These are phyloP conservation scores for Lypha dubia DNA, from an alignment of 2,888 invertebrate genomes.

Conservation along the genomic window DNA sequence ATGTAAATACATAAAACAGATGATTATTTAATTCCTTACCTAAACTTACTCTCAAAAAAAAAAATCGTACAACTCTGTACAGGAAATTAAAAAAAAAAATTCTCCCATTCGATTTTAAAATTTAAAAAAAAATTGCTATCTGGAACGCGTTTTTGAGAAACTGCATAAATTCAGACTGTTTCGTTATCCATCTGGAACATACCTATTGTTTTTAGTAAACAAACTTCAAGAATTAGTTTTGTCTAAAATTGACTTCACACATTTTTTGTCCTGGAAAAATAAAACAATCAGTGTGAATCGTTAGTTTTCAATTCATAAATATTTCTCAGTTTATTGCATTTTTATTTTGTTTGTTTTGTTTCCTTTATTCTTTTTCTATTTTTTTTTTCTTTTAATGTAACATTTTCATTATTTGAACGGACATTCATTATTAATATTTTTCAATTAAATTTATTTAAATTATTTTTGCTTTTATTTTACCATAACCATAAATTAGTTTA, in stretches of 20 bases:
- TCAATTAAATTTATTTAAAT: constrained; percentile 21
- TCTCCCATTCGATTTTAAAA: too few relatives aligned
- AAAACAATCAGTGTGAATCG: constrained; percentile 9
- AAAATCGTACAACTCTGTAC: too few relatives aligned
- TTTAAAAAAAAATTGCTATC: too few relatives aligned
- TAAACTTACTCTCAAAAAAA: too few relatives aligned
- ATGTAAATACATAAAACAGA: too few relatives aligned
- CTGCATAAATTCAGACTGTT: too few relatives aligned
- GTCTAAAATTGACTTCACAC: not conserved
- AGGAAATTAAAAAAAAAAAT: too few relatives aligned
- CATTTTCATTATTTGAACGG: constrained; percentile 44
- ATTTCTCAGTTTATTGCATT: constrained; percentile 21
- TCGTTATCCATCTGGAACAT: not conserved
- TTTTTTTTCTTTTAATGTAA: constrained; percentile 5
- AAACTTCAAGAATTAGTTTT: not conserved
- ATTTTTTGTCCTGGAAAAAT: not conserved
- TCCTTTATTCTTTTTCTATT: constrained; percentile 1
- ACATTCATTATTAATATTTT: constrained; percentile 52
- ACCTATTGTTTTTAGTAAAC: not conserved
- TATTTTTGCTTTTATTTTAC: not conserved
- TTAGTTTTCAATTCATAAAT: constrained; percentile 38
- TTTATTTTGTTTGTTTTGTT: not conserved
- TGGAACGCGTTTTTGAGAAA: too few relatives aligned
- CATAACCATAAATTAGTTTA: constrained; percentile 15
- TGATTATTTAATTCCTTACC: too few relatives aligned